Evolutionary conservation across 2,113 vertebrate genomes (phyloP).

Genomic region (Grus americana): DNA sequence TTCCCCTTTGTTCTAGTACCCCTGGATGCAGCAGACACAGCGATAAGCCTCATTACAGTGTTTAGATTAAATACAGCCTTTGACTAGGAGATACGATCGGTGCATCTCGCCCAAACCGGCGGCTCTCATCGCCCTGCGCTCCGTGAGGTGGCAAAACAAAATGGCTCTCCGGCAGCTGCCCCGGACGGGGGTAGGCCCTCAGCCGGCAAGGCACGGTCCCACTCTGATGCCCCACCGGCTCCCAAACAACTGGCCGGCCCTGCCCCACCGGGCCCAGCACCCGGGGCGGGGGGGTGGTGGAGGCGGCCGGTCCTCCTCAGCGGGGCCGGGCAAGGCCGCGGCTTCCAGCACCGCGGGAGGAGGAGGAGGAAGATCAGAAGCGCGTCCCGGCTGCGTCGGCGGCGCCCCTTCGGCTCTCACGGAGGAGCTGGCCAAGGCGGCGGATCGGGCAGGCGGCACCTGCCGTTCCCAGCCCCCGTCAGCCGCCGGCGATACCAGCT

Average conservation of each 20-base stretch:
- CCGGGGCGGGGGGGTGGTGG: not conserved
- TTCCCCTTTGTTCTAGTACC: accelerated
- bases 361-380: too few species aligned
- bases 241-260: too few species aligned
- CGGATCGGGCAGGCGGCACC: not conserved
- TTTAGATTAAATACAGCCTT: not conserved
- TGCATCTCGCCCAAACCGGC: not conserved
- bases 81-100: too few species aligned
- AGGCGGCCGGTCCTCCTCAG: not conserved
- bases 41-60: accelerated
- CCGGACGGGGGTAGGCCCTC: not conserved
- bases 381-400: too few species aligned
- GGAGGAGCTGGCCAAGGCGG: too few species aligned
- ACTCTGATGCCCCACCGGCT: not conserved
- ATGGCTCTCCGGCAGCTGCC: not conserved
- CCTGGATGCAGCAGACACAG: accelerated
- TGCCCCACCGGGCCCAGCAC: not conserved
- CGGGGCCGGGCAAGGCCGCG: not conserved
- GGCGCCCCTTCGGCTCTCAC: too few species aligned
- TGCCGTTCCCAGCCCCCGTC: not conserved
- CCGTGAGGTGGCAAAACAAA: not conserved
- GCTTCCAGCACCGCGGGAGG: not conserved
- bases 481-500: too few species aligned
- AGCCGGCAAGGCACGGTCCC: too few species aligned
- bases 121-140: too few species aligned